phyloP scores from a whole-genome alignment of 2,888 invertebrate genomes.

The Drosophila prostipennis region DNA sequence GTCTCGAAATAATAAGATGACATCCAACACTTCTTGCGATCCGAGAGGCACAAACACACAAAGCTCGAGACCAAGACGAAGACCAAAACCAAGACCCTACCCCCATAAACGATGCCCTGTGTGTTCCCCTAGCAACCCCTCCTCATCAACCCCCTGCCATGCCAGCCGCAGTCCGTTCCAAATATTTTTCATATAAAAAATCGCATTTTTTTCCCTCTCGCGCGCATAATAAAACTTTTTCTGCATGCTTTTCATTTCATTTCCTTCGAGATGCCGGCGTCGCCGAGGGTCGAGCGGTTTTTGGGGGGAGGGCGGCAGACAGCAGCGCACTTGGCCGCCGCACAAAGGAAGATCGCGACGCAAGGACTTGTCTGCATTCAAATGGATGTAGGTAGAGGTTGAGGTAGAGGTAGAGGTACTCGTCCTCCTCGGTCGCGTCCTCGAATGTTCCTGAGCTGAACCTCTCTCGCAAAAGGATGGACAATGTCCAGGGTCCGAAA shows the following conservation, averaged over 20 bases:
- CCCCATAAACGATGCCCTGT: slow-evolving; percentile 38
- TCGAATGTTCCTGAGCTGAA: slow-evolving; percentile 77
- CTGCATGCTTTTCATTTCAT: slow-evolving; percentile 75
- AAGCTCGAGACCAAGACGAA: slow-evolving; percentile 25
- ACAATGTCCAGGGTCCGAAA: slow-evolving; percentile 74
- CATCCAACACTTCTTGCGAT: slow-evolving; percentile 84
- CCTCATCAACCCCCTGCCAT: slow-evolving; percentile 23
- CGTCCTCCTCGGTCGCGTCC: slow-evolving; percentile 12
- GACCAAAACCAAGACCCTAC: slow-evolving; percentile 28
- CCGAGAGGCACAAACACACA: slow-evolving; percentile 46
- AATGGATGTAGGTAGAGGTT: slow-evolving; percentile 64
- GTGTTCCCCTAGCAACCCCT: slow-evolving; percentile 34
- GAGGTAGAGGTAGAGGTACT: slow-evolving; percentile 46
- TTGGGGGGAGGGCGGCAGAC: slow-evolving; percentile 50
- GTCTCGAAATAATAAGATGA: slow-evolving; percentile 84
- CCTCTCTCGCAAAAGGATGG: slow-evolving; percentile 70
- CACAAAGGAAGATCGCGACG: slow-evolving; percentile 73
- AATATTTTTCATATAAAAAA: slow-evolving; percentile 75
- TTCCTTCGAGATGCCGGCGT: slow-evolving; percentile 64
- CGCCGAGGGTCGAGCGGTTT: slow-evolving; percentile 20
- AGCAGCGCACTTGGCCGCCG: slow-evolving; percentile 72
- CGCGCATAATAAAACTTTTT: slow-evolving; percentile 73
- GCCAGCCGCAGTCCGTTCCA: slow-evolving; percentile 58
- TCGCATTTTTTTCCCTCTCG: slow-evolving; percentile 53
- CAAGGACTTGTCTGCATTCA: slow-evolving; percentile 80